A percentile compares a stretch with the other conserved stretches of the same genome.
Conservation (phyloP, 1,140 invertebrate species). For the Ips typographus region DNA sequence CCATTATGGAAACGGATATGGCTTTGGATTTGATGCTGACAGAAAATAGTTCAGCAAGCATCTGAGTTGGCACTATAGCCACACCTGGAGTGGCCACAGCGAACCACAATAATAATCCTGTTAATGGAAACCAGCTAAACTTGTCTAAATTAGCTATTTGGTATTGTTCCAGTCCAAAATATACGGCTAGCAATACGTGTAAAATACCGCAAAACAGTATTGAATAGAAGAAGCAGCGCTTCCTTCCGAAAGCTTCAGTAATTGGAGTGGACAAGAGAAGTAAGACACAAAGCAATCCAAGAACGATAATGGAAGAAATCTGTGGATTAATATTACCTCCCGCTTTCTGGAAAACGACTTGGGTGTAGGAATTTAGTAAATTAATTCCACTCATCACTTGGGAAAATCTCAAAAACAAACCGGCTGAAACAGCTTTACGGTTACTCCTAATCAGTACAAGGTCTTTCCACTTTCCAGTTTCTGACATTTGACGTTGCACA, state of each 20-base stretch:
- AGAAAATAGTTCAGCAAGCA: slow-evolving; percentile 9
- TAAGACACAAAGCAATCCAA: slow-evolving; percentile 69
- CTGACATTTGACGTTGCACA: slow-evolving; percentile 41
- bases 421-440: slow-evolving; percentile 40
- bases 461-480: slow-evolving; percentile 37
- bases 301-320: slow-evolving; percentile 55
- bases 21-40: slow-evolving; percentile 18
- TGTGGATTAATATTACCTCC: slow-evolving; percentile 45
- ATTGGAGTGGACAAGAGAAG: slow-evolving; percentile 43
- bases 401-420: slow-evolving; percentile 37
- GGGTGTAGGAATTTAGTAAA: slow-evolving; percentile 38
- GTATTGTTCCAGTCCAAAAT: slow-evolving; percentile 39
- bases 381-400: slow-evolving; percentile 43
- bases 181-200: slow-evolving; percentile 55
- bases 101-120: slow-evolving; percentile 38
- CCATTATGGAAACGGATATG: background rate
- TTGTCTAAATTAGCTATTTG: background rate
- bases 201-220: slow-evolving; percentile 26
- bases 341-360: slow-evolving; percentile 42
- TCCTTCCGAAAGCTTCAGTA: slow-evolving; percentile 50
- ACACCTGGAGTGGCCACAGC: slow-evolving; percentile 32
- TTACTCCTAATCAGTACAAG: slow-evolving; percentile 42
- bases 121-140: slow-evolving; percentile 49
- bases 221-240: slow-evolving; percentile 31
- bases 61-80: background rate